These are phyloP conservation scores for Piaya cayana DNA, from an alignment of 2,113 vertebrate species.

Conservation along the genomic window DNA sequence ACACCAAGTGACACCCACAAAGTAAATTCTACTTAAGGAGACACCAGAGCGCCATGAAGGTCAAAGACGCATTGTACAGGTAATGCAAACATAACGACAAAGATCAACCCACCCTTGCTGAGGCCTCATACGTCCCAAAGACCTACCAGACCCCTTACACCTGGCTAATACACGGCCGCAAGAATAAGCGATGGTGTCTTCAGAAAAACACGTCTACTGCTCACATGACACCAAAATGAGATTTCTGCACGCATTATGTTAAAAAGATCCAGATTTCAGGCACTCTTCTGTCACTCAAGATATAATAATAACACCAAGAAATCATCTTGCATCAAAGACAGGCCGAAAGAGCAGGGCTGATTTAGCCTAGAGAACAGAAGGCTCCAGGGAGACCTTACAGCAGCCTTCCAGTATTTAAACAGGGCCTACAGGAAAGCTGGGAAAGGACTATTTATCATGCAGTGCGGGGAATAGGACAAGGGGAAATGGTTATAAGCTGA, in stretches of 20 bases:
- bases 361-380: no score
- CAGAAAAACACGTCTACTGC: background rate
- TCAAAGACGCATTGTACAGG: background rate
- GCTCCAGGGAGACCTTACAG: no score
- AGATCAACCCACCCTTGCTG: background rate
- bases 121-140: background rate
- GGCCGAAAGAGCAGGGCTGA: no score
- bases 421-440: no score
- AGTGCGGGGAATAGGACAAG: no score
- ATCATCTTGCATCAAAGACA: no score
- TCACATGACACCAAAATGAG: background rate
- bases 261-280: background rate
- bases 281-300: background rate
- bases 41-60: background rate
- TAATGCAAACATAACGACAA: background rate
- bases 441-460: no score
- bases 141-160: background rate
- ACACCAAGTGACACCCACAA: background rate
- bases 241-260: background rate
- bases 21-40: constrained; percentile 13
- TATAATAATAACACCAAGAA: background rate
- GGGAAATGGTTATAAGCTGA: no score
- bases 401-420: no score
- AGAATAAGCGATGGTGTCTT: background rate
- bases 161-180: background rate